Base-by-base conservation (phyloP, 2,113 vertebrate species). In the Rhabdornis inornatus region DNA sequence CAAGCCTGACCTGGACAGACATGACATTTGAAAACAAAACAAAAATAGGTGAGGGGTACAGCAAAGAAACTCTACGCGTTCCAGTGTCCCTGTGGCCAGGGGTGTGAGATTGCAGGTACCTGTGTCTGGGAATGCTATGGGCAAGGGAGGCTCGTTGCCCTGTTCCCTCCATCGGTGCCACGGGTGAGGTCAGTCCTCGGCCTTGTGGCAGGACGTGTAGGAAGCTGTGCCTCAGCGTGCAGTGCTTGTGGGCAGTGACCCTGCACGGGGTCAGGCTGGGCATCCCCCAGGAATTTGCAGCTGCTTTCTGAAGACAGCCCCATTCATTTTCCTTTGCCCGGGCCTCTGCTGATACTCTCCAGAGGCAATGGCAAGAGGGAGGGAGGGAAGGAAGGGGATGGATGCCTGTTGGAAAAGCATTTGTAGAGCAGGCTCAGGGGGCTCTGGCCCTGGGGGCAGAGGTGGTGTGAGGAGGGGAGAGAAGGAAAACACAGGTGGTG, bases 401-500 rank as follows among this genome's bases (percentile, higher is more conserved):
- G 10, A 69, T 91, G 70, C 52, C 25, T 90, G 81, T 39, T 97
- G 92, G 88, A 94, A 96, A 97, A 96, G 88, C 84, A 89, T 91
- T 96, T 91, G 80, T 92, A 69, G 83, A 75, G 87, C 81, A 76
- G 70, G 56, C 75, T 55, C 0, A 13, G 2, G 82, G 66, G 84
- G 60, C 80, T 92, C 65, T 57, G 57, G 65, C 39, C 79, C 28
- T 0, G 0, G 35, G 47, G 78, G 75, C 92, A 89, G 86, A 87
- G 79, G 66, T 17, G 6, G 45, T 4, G 53, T 87, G 80, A 87
- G 81, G 69, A 74, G 44, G 28, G 59, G 59, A 39, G 44, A 64
- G 66, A 94, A 95, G 64, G 63, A 97, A 97, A 97, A 96, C 94
- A 92, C 68, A 96, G 91, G 96, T 96, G 94, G 83, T 83, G 60